These are phyloP conservation scores for Timandra comae DNA, from an alignment of 2,888 invertebrate genomes.

Conservation along the genomic window DNA sequence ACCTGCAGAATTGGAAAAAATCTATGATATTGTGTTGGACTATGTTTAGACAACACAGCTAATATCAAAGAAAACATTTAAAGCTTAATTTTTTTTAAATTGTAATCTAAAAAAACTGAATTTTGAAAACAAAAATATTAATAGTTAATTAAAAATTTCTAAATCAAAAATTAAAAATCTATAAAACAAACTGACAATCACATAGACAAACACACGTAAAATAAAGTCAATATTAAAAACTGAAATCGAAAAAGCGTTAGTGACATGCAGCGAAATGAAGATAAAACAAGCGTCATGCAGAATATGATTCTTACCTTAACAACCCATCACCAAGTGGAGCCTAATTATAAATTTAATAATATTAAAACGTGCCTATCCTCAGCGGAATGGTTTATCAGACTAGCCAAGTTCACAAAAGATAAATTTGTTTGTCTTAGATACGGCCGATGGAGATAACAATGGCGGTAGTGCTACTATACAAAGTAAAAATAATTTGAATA, in stretches of 20 bases:
- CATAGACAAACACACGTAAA: constrained; percentile 1
- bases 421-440: constrained; percentile 48
- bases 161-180: constrained; percentile 18
- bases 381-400: constrained; percentile 28
- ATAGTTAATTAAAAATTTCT: constrained; percentile 14
- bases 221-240: constrained; percentile 7
- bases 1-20: constrained; percentile 62
- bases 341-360: constrained; percentile 33
- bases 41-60: neutral
- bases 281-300: constrained; percentile 42
- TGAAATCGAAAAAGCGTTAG: constrained; percentile 16
- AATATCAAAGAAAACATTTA: neutral
- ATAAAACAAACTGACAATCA: constrained; percentile 7
- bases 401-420: constrained; percentile 30
- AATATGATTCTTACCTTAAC: constrained; percentile 54
- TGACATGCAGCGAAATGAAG: constrained; percentile 48
- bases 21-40: constrained; percentile 5
- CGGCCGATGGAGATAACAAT: constrained; percentile 29
- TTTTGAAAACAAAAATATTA: neutral
- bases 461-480: too few relatives aligned
- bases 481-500: constrained; percentile 2
- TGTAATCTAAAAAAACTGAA: neutral
- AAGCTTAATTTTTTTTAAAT: neutral
- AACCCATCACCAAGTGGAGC: constrained; percentile 65
- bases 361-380: constrained; percentile 28